Base-by-base conservation (phyloP, 2,797 vertebrate species). In the Pseudotriccus pelzelni region DNA sequence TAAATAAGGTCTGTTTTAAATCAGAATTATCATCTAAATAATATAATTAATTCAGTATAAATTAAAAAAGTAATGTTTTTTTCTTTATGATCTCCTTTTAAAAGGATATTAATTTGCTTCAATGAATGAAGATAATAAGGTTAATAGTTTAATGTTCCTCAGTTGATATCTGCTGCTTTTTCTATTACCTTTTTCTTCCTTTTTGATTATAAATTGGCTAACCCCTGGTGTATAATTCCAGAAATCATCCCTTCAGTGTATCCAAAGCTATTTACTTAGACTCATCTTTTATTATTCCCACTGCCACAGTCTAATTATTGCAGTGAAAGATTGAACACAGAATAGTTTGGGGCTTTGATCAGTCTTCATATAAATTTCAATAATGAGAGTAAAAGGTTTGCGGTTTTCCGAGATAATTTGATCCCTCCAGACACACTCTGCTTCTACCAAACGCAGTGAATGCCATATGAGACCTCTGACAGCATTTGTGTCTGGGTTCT, bases 401-500 rank as follows among this genome's bases (percentile, higher is more conserved):
- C 73, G 94, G 96, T 98, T 97, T 97, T 94, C 95, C 94, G 94
- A 87, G 96, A 97, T 96, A 97, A 96, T 98, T 97, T 98, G 97
- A 98, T 98, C 98, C 98, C 97, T 98, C 97, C 84, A 85, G 97
- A 97, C 98, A 97, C 95, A 97, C 49, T 12, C 52, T 73, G 80
- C 77, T 79, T 79, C 68, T 94, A 53, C 79, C 91, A 93, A 96
- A 81, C 18, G 41, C 87, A 44, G 11, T 34, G 82, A 74, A 68
- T 89, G 68, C 87, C 46, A 12, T 76, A 15, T 53, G 76, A 90
- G 92, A 88, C 91, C 89, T 95, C 84, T 89, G 90, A 84, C 63
- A 84, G 82, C 60, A 94, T 93, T 92, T 94, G 73, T 89, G 79
- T 89, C 91, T 84, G 82, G 66, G 60, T 78, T 91, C 7, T 0